Evolutionary conservation across 1,140 invertebrate species (phyloP).

Genomic region (Penaeus indicus): DNA sequence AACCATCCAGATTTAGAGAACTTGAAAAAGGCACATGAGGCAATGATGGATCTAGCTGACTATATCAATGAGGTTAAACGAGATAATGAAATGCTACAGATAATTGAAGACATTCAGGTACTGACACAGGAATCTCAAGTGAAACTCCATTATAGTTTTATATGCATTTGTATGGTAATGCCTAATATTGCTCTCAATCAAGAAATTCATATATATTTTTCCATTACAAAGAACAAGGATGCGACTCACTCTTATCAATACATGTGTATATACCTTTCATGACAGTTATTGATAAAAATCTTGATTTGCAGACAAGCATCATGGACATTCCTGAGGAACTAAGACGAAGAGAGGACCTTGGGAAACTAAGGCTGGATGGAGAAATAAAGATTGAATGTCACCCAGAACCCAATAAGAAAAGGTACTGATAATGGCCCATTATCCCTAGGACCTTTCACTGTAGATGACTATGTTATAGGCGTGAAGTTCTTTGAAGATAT

Average conservation of each 20-base stretch:
- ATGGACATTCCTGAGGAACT: constrained; percentile 76
- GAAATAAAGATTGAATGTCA: constrained; percentile 94
- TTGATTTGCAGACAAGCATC: constrained; percentile 60
- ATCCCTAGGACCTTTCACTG: background rate
- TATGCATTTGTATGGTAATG: too few relatives aligned
- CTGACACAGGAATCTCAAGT: background rate
- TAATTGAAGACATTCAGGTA: constrained; percentile 82
- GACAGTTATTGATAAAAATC: background rate
- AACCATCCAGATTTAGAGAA: constrained; percentile 71
- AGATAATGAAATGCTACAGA: constrained; percentile 91
- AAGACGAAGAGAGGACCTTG: constrained; percentile 86
- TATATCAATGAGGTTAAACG: constrained; percentile 99
- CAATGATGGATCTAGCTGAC: constrained; percentile 96
- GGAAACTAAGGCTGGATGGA: constrained; percentile 90
- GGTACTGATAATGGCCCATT: constrained; percentile 70
- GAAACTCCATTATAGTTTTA: background rate
- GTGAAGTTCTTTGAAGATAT: too few relatives aligned
- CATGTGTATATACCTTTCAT: background rate
- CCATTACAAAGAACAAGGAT: too few relatives aligned
- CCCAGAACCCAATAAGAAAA: constrained; percentile 86
- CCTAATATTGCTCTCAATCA: too few relatives aligned
- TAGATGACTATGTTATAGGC: constrained; percentile 34
- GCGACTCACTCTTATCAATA: background rate
- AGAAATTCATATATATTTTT: too few relatives aligned
- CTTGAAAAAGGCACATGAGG: constrained; percentile 90